phyloP scores from a whole-genome alignment of 2,113 vertebrate genomes.

The Edolisoma coerulescens region DNA sequence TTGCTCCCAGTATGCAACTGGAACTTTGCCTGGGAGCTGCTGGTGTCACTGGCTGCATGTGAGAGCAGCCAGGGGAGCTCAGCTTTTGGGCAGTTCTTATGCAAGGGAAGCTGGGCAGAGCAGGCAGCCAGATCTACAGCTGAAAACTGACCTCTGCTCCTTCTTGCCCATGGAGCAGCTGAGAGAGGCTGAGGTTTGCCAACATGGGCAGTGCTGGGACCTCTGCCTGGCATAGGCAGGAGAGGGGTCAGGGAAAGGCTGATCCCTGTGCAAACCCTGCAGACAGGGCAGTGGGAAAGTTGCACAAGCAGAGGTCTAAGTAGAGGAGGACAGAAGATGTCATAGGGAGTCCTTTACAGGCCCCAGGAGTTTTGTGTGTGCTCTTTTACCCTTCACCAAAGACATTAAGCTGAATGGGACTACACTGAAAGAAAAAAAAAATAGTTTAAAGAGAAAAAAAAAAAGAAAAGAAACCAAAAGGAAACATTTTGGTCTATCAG shows the following conservation, averaged over 20 bases:
- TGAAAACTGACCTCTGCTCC: neutral
- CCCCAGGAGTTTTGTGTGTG: neutral
- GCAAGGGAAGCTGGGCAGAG: neutral
- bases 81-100: neutral
- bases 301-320: neutral
- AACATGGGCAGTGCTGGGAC: neutral
- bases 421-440: neutral
- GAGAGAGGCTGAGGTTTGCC: neutral
- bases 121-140: neutral
- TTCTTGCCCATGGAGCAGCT: fast-evolving
- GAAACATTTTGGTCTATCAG: neutral
- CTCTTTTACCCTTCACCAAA: neutral
- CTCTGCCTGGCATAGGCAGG: neutral
- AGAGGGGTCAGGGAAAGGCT: neutral
- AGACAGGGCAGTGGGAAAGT: neutral
- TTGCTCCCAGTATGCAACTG: neutral
- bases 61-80: neutral
- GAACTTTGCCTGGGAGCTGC: neutral
- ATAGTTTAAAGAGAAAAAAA: neutral
- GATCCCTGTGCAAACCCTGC: neutral
- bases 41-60: neutral
- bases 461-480: fast-evolving
- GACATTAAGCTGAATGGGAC: neutral
- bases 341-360: fast-evolving
- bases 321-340: neutral